Base-by-base conservation (phyloP, 2,888 invertebrate species). In the Apocheima hispidaria region DNA sequence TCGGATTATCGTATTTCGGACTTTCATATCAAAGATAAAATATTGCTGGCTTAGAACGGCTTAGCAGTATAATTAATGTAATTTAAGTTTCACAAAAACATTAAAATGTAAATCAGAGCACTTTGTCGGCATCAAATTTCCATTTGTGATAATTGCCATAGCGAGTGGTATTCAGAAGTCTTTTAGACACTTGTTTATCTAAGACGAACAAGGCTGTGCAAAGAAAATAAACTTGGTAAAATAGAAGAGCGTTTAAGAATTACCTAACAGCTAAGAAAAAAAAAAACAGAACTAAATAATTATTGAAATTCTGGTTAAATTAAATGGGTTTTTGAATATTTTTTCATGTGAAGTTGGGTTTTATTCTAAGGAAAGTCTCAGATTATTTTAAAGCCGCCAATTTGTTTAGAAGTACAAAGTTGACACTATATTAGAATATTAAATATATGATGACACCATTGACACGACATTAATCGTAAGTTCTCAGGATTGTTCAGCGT, bases 121-220 rank as follows among this genome's bases (percentile, higher is more conserved):
- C 46, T 46, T 46, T 46, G 46, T 46, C 46, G 30, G 30, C 46
- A 46, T 30, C 30, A 46, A 46, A 46, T 46, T 46, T 46, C 46
- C 46, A 46, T 46, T 46, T 30, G 20, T 20, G 30, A 20, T 30
- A 46, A 46, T 46, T 46, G 30, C 46, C 10, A 12, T 46, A 46
- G 46, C 30, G 30, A 46, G 30, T 16, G 44, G 28, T 46, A 46
- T 20, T 46, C 12, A 4, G 41, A 41, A 30, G 16, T 7, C 26
- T 51, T 21, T 35, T 28, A 44, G 7, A n/a, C n/a, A 21, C 30
- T 30, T 46, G 30, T 30, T 46, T 46, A 14, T 46, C 0, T 46
- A 30, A 46, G 18, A 44, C 9, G 28, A 18, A 46, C 46, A 12
- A 46, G 28, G 18, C 20, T 7, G 18, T 5, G 18, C 12, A 28